A percentile compares a stretch with the other conserved stretches of the same genome.
phyloP scores from a whole-genome alignment of 2,113 vertebrate genomes.

The Erythrocercus mccallii region DNA sequence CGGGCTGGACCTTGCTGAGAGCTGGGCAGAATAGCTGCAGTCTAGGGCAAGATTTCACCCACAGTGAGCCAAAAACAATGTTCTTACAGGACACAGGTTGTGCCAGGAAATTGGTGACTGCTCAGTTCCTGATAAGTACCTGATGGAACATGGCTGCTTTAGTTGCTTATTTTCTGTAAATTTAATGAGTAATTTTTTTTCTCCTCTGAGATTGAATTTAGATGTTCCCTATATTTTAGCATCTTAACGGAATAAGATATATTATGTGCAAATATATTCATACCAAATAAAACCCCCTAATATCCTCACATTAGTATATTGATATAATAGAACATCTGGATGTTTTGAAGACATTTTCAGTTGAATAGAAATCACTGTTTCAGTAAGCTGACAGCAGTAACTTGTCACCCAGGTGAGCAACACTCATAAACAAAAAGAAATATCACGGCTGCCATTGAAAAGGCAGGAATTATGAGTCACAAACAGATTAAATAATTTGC shows the following conservation, averaged over 20 bases:
- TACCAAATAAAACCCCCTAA: neutral
- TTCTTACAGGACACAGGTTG: neutral
- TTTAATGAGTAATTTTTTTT: neutral
- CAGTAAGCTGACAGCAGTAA: neutral
- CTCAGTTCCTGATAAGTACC: neutral
- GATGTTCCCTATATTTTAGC: neutral
- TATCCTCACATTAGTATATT: neutral
- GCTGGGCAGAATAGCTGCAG: neutral
- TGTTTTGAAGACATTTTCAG: neutral
- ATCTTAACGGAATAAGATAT: neutral
- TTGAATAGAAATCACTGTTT: neutral
- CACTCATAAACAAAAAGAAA: neutral
- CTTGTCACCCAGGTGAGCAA: neutral
- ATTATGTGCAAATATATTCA: neutral
- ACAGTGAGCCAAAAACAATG: neutral
- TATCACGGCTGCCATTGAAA: neutral
- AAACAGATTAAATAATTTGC: neutral
- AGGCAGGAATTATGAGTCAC: neutral
- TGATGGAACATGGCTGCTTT: neutral
- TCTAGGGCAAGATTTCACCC: neutral
- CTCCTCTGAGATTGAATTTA: neutral
- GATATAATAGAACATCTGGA: neutral
- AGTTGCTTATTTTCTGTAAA: neutral
- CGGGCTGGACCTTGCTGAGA: neutral
- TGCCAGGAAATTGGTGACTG: neutral